Base-by-base conservation (phyloP, 2,797 vertebrate genomes). In the Propithecus deckenii region DNA sequence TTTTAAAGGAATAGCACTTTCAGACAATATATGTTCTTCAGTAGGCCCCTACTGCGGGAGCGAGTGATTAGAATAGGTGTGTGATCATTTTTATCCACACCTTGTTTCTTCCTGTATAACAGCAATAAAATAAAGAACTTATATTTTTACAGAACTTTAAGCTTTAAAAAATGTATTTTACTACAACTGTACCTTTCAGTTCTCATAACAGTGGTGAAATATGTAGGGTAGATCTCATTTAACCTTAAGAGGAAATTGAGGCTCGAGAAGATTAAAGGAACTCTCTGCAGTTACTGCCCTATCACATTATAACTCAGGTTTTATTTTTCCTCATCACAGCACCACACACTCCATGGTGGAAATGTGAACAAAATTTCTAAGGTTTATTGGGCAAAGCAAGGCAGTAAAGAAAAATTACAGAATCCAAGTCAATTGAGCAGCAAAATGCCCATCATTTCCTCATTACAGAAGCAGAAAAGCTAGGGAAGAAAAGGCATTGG, bases 341-440 rank as follows among this genome's bases (percentile, higher is more conserved):
- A 87, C 55, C 30, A 18, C 7, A 41, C 15, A 46, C 0, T 1
- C 41, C 74, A 35, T 4, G 78, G 72, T 69, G 57, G 90, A 94
- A 95, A 91, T 74, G 43, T 74, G 89, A 94, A 59, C 61, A 89
- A 86, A 96, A 95, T 78, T 92, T 75, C 57, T 81, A 65, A 23
- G 75, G 55, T 86, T 89, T 96, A 94, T 59, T 74, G 89, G 92
- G 76, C 84, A 94, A 89, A 96, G 63, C 22, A 28, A 94, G 13
- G 65, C 12, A 79, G 85, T 93, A 94, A 93, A 96, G 84, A 94
- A 91, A 92, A 85, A 92, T 94, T 88, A 80, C 15, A 28, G 67
- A 23, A 69, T 75, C 57, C 78, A 75, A 91, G 86, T 86, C 86
- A 92, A 95, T 38, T 13, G 57, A 94, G 80, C 50, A 65, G 72